Conservation (phyloP, 2,797 vertebrate species). For the Gallinago stenura region DNA sequence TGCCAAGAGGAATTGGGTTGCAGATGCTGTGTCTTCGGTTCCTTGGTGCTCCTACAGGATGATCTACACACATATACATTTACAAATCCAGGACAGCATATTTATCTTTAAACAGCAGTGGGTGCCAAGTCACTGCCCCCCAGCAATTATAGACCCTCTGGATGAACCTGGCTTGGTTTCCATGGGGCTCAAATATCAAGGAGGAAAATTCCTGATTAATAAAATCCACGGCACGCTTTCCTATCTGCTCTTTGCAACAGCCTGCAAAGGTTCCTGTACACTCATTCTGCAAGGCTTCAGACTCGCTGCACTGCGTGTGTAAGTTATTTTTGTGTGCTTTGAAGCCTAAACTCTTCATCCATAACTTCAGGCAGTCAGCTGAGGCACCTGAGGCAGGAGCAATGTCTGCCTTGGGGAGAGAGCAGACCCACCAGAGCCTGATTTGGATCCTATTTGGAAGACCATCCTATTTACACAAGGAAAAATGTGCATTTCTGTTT, state of each 20-base stretch:
- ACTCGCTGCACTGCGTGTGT: not conserved
- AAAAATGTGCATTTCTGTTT: not conserved
- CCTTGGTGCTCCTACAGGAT: not conserved
- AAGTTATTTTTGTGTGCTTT: not conserved
- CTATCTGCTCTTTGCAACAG: not conserved
- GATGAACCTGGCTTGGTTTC: not conserved
- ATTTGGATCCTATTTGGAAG: not conserved
- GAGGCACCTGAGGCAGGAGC: not conserved
- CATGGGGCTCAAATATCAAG: not conserved
- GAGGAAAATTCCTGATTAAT: not conserved
- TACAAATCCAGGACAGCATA: not conserved
- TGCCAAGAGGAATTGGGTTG: conserved; percentile 50
- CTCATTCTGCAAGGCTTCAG: not conserved
- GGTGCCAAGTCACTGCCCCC: not conserved
- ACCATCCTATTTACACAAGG: not conserved
- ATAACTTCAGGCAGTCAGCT: not conserved
- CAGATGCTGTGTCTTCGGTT: conserved; percentile 11
- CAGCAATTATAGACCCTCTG: not conserved
- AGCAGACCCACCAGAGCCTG: not conserved
- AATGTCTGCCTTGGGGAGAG: not conserved
- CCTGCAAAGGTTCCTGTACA: not conserved
- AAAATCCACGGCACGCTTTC: not conserved
- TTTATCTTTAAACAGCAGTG: not conserved
- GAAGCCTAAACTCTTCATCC: not conserved
- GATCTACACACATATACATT: not conserved